phyloP scores from a whole-genome alignment of 2,113 vertebrate genomes.

The Triplophysa rosa region DNA sequence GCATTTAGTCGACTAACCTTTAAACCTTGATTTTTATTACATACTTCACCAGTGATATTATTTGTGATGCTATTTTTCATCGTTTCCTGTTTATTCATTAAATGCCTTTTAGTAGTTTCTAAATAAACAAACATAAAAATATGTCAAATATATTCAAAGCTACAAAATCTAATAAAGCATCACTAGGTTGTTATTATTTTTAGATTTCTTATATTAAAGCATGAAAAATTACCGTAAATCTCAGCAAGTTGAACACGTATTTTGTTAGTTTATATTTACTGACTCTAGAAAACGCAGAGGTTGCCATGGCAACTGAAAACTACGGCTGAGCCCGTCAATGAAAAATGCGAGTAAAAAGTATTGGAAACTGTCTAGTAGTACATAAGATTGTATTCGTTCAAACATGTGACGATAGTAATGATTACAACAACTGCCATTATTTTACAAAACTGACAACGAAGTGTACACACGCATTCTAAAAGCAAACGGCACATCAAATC shows the following conservation, averaged over 20 bases:
- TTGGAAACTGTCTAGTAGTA: not conserved
- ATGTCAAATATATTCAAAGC: not conserved
- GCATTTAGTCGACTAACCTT: not conserved
- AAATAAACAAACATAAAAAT: no score
- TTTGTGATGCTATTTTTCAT: no score
- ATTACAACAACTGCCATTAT: not conserved
- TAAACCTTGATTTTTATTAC: not conserved
- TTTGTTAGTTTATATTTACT: not conserved
- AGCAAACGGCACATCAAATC: not conserved
- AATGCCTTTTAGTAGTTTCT: no score
- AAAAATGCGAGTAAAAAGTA: not conserved
- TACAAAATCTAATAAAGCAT: not conserved
- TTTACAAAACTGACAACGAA: no score
- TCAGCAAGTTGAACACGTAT: not conserved
- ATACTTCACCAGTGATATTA: not conserved
- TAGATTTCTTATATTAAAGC: no score
- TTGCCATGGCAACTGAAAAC: conserved; percentile 22
- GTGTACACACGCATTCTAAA: not conserved
- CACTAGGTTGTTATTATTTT: not conserved
- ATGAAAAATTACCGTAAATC: no score
- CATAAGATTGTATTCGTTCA: not conserved
- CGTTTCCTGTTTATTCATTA: no score
- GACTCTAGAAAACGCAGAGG: not conserved
- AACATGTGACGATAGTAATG: no score
- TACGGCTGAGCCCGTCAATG: not conserved